A percentile compares a stretch with the other conserved stretches of the same genome.
These are phyloP conservation scores for Barnardius zonarius DNA, from an alignment of 2,113 vertebrate genomes.

Conservation along the genomic window DNA sequence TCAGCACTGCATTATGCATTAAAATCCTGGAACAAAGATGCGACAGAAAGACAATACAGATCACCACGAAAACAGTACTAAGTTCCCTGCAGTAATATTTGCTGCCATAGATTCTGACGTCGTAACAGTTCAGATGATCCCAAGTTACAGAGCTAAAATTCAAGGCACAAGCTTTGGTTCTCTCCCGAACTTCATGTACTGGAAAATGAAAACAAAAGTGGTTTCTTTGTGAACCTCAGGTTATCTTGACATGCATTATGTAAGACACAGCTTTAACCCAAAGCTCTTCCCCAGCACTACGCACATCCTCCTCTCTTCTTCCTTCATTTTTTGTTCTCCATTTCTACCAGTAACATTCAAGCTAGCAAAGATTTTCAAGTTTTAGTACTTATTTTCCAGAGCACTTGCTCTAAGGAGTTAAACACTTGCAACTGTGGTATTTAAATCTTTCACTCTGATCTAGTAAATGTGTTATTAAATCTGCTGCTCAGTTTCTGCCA, in stretches of 20 bases:
- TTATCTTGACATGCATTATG: rapidly evolving
- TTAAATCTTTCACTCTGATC: background rate
- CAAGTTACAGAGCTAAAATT: background rate
- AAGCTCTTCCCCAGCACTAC: background rate
- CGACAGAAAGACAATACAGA: background rate
- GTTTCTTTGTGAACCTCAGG: background rate
- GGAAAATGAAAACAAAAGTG: background rate
- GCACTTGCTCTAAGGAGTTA: background rate
- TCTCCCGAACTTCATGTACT: background rate
- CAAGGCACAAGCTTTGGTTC: background rate
- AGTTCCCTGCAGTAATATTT: background rate
- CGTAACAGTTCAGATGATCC: background rate
- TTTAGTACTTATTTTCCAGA: background rate
- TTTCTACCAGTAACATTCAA: background rate
- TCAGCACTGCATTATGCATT: background rate
- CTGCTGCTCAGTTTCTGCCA: background rate
- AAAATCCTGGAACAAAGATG: background rate
- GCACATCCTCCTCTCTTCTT: background rate
- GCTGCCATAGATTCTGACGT: background rate
- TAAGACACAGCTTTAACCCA: background rate
- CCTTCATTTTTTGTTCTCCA: background rate
- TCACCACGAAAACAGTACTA: background rate
- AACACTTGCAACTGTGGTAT: rapidly evolving
- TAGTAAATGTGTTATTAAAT: background rate
- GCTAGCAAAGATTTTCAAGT: background rate